Base-by-base conservation (phyloP, 2,113 vertebrate genomes). In the Platanista minor region DNA sequence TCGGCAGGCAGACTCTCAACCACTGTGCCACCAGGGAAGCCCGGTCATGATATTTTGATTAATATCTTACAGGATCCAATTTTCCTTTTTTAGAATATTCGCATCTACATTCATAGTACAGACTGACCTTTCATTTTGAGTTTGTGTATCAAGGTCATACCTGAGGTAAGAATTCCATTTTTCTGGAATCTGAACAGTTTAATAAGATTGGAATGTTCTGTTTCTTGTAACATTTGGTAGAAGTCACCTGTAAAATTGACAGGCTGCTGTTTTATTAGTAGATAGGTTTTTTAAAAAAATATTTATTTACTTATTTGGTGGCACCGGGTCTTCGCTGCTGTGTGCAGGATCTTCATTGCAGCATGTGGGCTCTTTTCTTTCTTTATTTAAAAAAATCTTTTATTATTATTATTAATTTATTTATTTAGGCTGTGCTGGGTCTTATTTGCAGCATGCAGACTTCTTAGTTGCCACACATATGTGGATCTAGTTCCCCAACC, bases 141-240 rank as follows among this genome's bases (percentile, higher is more conserved):
- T 43, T 31, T 78, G 21, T 29, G 49, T 80, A 69, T 43, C 41
- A 33, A 85, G 11, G 13, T 93, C 57, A 84, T 84, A 74, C 31
- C 43, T 86, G 20, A 94, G 12, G 20, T 69, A 57, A 92, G 31
- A 88, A 87, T 52, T 64, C 39, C 9, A 8, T 72, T 95, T 92
- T 80, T 39, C 46, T 85, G 36, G 36, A 64, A 86, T 86, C 11
- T 93, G 11, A 54, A 66, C 43, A 49, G 33, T 54, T 92, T 91
- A 94, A 78, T 94, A 91, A 91, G 64, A 92, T 31, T 83, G 21
- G 13, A 83, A 78, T 96, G 33, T 78, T 96, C 20, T 93, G 15
- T 52, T 95, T 83, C 67, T 90, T 94, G 21, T 61, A 72, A 8
- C 78, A 94, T 83, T 87, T 91, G n/a, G 41, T 75, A 90, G 67